Evolutionary conservation across 2,888 invertebrate species (phyloP).

Genomic region (Oxystoma pomonae): DNA sequence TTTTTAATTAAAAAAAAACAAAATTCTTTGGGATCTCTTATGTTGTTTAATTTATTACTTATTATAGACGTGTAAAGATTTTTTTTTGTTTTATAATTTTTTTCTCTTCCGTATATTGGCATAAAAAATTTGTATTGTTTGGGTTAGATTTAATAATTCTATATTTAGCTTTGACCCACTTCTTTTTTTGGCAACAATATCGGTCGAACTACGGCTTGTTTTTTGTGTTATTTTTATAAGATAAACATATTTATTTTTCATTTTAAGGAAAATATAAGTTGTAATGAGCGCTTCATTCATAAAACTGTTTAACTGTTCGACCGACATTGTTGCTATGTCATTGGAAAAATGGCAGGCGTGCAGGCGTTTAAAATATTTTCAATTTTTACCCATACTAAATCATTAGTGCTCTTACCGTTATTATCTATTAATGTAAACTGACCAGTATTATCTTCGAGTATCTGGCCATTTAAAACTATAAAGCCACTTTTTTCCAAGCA

Average conservation of each 20-base stretch:
- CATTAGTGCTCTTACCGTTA: not conserved
- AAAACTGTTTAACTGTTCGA: not conserved
- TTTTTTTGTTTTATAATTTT: not conserved
- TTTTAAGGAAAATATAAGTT: not conserved
- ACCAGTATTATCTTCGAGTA: not conserved
- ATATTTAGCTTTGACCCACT: not conserved
- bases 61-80: not conserved
- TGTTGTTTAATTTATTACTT: not conserved
- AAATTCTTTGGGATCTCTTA: not conserved
- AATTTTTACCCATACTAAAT: not conserved
- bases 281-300: not conserved
- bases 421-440: not conserved
- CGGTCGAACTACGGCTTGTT: not conserved
- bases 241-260: not conserved
- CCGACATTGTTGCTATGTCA: not conserved
- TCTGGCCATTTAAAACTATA: not conserved
- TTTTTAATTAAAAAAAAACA: not conserved
- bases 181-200: not conserved
- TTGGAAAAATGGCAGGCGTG: not conserved
- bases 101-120: not conserved
- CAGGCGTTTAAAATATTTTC: not conserved
- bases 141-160: not conserved
- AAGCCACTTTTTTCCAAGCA: not conserved
- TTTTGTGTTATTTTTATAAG: not conserved
- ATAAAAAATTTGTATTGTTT: not conserved